phyloP scores from a whole-genome alignment of 2,797 vertebrate species.

The Acipenser transmontanus region DNA sequence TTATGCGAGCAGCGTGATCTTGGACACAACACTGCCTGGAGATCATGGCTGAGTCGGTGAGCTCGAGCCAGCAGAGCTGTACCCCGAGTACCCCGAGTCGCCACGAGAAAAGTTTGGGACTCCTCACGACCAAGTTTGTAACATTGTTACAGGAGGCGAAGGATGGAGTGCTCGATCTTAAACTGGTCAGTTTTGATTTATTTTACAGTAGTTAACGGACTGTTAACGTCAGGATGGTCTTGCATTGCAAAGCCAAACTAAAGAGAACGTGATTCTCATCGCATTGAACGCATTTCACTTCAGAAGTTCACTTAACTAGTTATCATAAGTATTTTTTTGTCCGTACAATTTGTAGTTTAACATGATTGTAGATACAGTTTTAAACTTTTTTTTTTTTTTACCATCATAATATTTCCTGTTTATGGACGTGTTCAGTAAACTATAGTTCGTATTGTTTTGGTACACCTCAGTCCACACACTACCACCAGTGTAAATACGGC shows the following conservation, averaged over 20 bases:
- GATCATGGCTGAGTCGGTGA: conserved; percentile 42
- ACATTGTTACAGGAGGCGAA: conserved; percentile 78
- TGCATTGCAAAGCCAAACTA: conserved; percentile 34
- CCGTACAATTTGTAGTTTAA: neutral
- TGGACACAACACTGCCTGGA: conserved; percentile 23
- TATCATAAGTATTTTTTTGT: neutral
- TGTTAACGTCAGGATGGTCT: neutral
- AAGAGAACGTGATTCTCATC: conserved; percentile 15
- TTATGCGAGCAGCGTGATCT: neutral
- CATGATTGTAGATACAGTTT: no score
- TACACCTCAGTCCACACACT: no score
- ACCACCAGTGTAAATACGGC: no score
- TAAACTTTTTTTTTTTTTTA: no score
- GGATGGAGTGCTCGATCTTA: conserved; percentile 85
- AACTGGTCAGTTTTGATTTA: conserved; percentile 71
- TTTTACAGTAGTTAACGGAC: neutral
- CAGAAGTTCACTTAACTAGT: neutral
- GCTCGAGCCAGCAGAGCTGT: conserved; percentile 33
- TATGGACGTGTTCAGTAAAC: no score
- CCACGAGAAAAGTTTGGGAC: conserved; percentile 90
- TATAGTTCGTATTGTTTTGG: no score
- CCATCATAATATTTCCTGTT: no score
- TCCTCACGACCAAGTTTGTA: conserved; percentile 87
- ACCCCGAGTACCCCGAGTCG: conserved; percentile 59
- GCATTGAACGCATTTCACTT: no score